phyloP scores from a whole-genome alignment of 23 tunicate genomes.

The Halocynthia roretzi region DNA sequence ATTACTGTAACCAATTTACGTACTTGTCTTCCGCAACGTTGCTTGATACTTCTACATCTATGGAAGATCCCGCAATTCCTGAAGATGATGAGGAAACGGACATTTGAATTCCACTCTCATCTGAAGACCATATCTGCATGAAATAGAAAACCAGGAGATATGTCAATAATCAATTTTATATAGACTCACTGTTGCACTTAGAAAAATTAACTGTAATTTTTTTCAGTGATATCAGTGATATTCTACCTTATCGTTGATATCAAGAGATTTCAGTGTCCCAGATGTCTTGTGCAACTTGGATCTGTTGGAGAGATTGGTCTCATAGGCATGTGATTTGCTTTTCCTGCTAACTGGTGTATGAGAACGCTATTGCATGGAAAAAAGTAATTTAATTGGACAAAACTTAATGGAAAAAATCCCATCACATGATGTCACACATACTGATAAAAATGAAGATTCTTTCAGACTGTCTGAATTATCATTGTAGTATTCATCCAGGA shows the following conservation, averaged over 20 bases:
- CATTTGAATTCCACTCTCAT: slow-evolving; percentile 16
- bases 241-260: slow-evolving; percentile 31
- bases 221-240: background rate
- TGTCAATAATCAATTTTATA: background rate
- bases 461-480: background rate
- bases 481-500: slow-evolving; percentile 13
- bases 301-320: slow-evolving; percentile 1
- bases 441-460: slow-evolving; percentile 11
- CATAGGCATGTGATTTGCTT: slow-evolving; percentile 8
- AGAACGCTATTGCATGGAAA: background rate
- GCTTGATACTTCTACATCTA: background rate
- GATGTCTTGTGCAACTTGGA: slow-evolving; percentile 30
- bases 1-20: no score
- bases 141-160: background rate
- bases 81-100: slow-evolving; percentile 19
- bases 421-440: background rate
- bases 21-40: background rate
- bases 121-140: slow-evolving; percentile 17
- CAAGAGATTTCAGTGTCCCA: slow-evolving; percentile 34
- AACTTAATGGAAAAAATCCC: background rate
- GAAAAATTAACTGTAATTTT: background rate
- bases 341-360: slow-evolving; percentile 20
- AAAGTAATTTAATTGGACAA: background rate
- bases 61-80: slow-evolving; percentile 18
- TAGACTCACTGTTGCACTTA: background rate